phyloP scores from a whole-genome alignment of 2,113 vertebrate genomes.

The Antennarius striatus region DNA sequence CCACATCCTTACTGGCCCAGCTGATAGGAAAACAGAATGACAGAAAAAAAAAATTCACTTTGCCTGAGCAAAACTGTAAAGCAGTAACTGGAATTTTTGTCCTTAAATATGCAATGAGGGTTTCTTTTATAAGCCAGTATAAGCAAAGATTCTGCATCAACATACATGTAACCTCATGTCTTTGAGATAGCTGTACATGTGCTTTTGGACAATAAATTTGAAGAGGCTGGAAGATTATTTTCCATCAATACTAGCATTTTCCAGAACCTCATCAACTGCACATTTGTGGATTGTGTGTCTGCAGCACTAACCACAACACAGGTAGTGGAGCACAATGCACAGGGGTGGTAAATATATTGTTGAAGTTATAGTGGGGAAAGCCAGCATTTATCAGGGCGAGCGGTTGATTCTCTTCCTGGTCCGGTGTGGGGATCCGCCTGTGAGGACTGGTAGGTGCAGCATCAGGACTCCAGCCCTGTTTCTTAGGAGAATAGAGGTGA shows the following conservation, averaged over 20 bases:
- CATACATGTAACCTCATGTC: too few relatives aligned
- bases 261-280: too few relatives aligned
- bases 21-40: slow-evolving; percentile 66
- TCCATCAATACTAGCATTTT: too few relatives aligned
- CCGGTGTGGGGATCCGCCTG: slow-evolving; percentile 85
- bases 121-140: too few relatives aligned
- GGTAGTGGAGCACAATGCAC: slow-evolving; percentile 87
- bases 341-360: slow-evolving; percentile 73
- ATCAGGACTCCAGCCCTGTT: slow-evolving; percentile 73
- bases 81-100: not conserved
- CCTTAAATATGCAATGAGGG: too few relatives aligned
- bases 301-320: slow-evolving; percentile 82
- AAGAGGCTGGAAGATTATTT: too few relatives aligned
- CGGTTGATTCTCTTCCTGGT: slow-evolving; percentile 79
- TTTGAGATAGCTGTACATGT: too few relatives aligned
- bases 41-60: not conserved
- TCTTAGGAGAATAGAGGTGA: not conserved
- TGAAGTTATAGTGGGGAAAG: slow-evolving; percentile 69
- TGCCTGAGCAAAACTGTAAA: not conserved
- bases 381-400: slow-evolving; percentile 44
- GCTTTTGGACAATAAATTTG: too few relatives aligned
- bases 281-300: too few relatives aligned
- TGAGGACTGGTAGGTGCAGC: slow-evolving; percentile 75
- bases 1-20: slow-evolving; percentile 93
- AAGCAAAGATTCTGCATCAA: too few relatives aligned